These are phyloP conservation scores for Danio tinwini DNA, from an alignment of 2,797 vertebrate genomes.

Conservation along the genomic window DNA sequence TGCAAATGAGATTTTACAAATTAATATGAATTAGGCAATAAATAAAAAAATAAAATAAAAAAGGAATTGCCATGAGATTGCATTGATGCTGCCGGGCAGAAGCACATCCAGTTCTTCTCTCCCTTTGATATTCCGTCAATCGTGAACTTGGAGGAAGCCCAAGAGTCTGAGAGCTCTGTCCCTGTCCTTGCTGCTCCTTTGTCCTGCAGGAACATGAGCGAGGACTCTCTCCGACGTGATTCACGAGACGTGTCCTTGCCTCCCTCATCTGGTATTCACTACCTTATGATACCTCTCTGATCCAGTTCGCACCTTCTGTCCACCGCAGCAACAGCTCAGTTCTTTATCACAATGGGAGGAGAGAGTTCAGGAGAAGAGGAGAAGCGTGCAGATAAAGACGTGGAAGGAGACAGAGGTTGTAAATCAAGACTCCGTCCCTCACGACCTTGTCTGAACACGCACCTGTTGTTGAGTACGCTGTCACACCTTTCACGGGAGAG, in stretches of 20 bases:
- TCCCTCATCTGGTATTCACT: conserved; percentile 58
- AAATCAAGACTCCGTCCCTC: conserved; percentile 58
- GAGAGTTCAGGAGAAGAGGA: conserved; percentile 24
- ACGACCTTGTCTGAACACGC: conserved; percentile 51
- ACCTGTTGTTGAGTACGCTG: conserved; percentile 44
- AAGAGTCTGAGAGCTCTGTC: conserved; percentile 26
- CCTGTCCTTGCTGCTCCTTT: conserved; percentile 33
- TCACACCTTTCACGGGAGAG: conserved; percentile 37
- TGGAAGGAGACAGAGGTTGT: conserved; percentile 50
- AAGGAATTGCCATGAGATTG: too few relatives aligned
- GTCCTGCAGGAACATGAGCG: background rate
- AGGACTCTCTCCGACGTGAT: conserved; percentile 47
- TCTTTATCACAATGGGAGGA: conserved; percentile 48
- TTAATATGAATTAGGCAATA: too few relatives aligned
- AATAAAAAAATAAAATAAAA: too few relatives aligned
- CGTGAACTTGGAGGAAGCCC: conserved; percentile 42
- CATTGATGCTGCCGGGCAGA: too few relatives aligned
- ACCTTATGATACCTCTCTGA: conserved; percentile 57
- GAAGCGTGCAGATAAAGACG: conserved; percentile 36
- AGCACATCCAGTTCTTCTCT: background rate
- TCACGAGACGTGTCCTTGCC: conserved; percentile 49
- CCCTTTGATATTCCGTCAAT: conserved; percentile 2
- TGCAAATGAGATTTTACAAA: too few relatives aligned
- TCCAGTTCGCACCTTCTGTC: conserved; percentile 39
- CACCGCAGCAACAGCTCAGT: conserved; percentile 45